Evolutionary conservation across 2,113 vertebrate species (phyloP), one percentile per base, ranked within the genome.

Genomic region (Chaetops frenatus): DNA sequence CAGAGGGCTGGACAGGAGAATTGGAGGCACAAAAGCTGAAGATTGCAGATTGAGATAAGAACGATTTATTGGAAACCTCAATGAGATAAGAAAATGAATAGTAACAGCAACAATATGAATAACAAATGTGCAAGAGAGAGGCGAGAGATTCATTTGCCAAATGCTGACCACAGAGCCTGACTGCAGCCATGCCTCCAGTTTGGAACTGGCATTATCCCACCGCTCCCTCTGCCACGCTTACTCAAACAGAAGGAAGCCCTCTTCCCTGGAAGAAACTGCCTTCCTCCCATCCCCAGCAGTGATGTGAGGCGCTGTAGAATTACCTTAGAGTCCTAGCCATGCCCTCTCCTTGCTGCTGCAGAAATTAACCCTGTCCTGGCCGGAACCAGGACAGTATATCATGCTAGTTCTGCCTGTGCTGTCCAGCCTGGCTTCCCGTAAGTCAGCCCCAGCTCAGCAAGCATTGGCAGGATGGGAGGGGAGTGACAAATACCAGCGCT

Each of bases 191-290:
- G 11, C 16, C 36, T 58, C 36, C 9, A 17, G 17, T 27, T 14
- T 18, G 36, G 53, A 58, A 10, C 4, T 14, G 21, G 20, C 7
- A 6, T 21, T 21, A 25, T 35, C 36, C 51, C 31, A 17, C 17
- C 0, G 0, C 29, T 48, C 35, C 16, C 35, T 35, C 42, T 66
- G 35, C 25, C 20, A 20, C 0, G 1, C 24, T 35, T 35, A 11
- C 9, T 31, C 36, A 27, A 25, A 20, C 11, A 67, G 36, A 42
- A 27, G 25, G 14, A 35, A 3, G 5, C 5, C 14, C 18, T 67
- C 17, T 42, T 51, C 36, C 42, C 36, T 31, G 31, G 36, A 33
- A 51, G 25, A 35, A 3, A 31, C 16, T 61, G 12, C 25, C 21
- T 44, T 71, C 16, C 21, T 36, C 47, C 47, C 17, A n/a, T 9